phyloP scores from a whole-genome alignment of 2,113 vertebrate genomes.

The Orientallactaga bullata region DNA sequence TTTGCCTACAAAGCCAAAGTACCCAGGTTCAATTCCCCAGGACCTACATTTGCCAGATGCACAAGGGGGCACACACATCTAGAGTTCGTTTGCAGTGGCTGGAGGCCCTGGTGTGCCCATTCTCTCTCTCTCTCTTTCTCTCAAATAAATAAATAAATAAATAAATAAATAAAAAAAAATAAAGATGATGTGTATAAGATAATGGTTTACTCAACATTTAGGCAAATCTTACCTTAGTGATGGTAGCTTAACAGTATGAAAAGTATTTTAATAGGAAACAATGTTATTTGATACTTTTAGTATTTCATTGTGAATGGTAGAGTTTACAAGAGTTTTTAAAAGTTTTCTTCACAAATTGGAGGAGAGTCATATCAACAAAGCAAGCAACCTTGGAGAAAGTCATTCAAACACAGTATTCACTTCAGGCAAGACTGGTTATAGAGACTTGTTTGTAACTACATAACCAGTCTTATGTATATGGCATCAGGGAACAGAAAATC shows the following conservation, averaged over 20 bases:
- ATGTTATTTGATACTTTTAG: background rate
- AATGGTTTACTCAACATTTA: background rate
- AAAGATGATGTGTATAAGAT: background rate
- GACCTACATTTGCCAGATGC: too few relatives aligned
- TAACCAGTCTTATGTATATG: background rate
- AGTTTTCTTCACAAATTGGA: background rate
- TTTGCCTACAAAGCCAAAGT: too few relatives aligned
- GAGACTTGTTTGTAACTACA: background rate
- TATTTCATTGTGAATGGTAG: background rate
- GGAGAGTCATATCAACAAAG: background rate
- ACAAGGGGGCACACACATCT: too few relatives aligned
- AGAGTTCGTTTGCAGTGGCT: too few relatives aligned
- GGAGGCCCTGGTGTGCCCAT: too few relatives aligned
- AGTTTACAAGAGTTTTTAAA: background rate
- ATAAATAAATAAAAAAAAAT: too few relatives aligned
- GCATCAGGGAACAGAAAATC: background rate
- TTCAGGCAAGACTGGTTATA: background rate
- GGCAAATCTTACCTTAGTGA: background rate
- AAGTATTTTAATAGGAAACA: background rate
- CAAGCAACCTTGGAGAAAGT: slow-evolving; percentile 7
- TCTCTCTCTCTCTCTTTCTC: too few relatives aligned
- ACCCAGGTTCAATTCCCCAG: too few relatives aligned
- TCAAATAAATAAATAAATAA: too few relatives aligned
- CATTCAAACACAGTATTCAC: background rate
- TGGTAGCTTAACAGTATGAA: background rate